Percentiles rank a stretch among this genome's conserved stretches.
Evolutionary conservation across 1,140 invertebrate species (phyloP).

Genomic region (Ceratoteleas bidentatus): DNA sequence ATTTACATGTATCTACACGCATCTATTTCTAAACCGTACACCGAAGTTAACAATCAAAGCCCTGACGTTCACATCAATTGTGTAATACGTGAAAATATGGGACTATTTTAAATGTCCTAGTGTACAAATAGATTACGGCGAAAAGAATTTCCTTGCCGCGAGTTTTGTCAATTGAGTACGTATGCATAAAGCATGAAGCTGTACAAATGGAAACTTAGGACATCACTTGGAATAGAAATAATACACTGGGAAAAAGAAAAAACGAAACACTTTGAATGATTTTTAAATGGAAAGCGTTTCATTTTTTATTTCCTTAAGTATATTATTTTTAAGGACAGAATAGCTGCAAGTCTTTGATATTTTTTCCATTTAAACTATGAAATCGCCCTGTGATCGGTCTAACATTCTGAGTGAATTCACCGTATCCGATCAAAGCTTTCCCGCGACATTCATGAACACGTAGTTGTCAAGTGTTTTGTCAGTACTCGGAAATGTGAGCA

Average conservation of each 20-base stretch:
- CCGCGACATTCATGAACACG: constrained; percentile 45
- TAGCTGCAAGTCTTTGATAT: constrained; percentile 58
- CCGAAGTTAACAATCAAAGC: not conserved
- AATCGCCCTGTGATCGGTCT: constrained; percentile 27
- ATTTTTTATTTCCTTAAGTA: too few relatives aligned
- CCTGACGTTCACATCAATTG: not conserved
- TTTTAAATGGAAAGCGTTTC: too few relatives aligned
- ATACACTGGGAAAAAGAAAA: too few relatives aligned
- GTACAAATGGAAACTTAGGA: constrained; percentile 48
- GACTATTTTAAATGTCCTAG: constrained; percentile 19
- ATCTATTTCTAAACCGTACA: not conserved
- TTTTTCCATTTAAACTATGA: constrained; percentile 38
- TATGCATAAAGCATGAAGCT: constrained; percentile 54
- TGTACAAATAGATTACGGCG: constrained; percentile 47
- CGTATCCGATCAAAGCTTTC: constrained; percentile 53
- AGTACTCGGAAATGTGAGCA: constrained; percentile 50
- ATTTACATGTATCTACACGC: constrained; percentile 14
- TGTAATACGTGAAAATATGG: constrained; percentile 42
- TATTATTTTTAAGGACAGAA: constrained; percentile 53
- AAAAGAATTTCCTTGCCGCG: constrained; percentile 29
- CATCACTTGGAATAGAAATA: constrained; percentile 38
- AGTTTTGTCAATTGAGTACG: constrained; percentile 47
- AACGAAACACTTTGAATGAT: too few relatives aligned
- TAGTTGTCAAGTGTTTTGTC: constrained; percentile 48
- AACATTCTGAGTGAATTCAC: constrained; percentile 37